Percentiles rank a stretch among this genome's conserved stretches.
phyloP scores from a whole-genome alignment of 2,797 vertebrate genomes.

The Okamejei kenojei region DNA sequence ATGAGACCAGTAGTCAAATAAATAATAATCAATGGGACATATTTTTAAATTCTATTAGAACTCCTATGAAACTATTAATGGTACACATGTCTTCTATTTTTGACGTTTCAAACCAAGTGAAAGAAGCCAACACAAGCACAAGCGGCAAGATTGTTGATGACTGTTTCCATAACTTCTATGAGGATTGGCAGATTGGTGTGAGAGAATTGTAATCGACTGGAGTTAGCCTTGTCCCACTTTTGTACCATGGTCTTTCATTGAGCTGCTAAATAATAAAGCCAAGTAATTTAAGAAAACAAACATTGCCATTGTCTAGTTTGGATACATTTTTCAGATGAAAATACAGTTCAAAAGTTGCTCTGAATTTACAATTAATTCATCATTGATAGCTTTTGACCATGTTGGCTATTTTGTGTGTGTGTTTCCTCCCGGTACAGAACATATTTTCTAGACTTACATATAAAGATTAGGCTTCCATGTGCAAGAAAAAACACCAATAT shows the following conservation, averaged over 20 bases:
- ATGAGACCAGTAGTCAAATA: background rate
- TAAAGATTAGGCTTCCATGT: background rate
- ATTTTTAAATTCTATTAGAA: background rate
- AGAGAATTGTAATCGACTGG: background rate
- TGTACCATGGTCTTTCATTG: background rate
- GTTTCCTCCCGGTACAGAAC: background rate
- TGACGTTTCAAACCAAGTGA: background rate
- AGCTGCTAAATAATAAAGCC: background rate
- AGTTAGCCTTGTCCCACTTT: background rate
- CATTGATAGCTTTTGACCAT: background rate
- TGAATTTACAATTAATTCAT: background rate
- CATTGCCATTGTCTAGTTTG: background rate
- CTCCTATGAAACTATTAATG: background rate
- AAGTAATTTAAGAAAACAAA: background rate
- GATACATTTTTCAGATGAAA: slow-evolving; percentile 5
- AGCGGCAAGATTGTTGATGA: background rate
- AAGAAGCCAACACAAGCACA: background rate
- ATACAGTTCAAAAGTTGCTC: background rate
- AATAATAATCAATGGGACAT: background rate
- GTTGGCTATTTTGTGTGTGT: background rate
- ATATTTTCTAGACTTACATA: background rate
- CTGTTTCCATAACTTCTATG: background rate
- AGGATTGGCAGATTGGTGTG: background rate
- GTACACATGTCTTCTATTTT: background rate
- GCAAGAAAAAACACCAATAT: slow-evolving; percentile 1